Conservation (phyloP, 2,797 vertebrate species). For the Geotrypetes seraphini region DNA sequence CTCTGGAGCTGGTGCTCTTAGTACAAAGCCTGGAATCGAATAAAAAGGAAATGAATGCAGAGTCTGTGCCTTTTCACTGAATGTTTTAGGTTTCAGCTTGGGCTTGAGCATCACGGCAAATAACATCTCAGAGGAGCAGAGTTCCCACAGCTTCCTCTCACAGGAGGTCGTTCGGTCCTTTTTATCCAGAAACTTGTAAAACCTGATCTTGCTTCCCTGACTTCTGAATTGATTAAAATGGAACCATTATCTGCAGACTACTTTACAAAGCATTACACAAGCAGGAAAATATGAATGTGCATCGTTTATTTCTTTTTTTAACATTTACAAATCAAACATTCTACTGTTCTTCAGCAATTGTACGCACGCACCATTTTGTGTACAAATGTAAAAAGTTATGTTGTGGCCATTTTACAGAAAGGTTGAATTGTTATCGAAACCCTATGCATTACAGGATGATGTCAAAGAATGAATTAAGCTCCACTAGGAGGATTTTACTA, state of each 20-base stretch:
- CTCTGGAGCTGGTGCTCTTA: neutral
- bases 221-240: conserved; percentile 8
- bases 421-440: no score
- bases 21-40: neutral
- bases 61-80: conserved; percentile 1
- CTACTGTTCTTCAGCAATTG: no score
- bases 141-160: conserved; percentile 11
- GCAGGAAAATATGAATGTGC: neutral
- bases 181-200: conserved; percentile 4
- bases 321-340: no score
- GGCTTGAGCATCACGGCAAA: conserved; percentile 17
- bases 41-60: neutral
- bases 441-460: no score
- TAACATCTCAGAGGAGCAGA: conserved; percentile 14
- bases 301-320: neutral
- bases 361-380: no score
- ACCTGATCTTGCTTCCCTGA: neutral
- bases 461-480: no score
- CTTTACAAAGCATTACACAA: no score
- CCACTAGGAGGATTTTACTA: no score
- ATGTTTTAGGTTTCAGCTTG: conserved; percentile 28
- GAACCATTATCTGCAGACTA: no score
- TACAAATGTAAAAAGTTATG: no score
- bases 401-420: no score
- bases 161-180: conserved; percentile 23